Evolutionary conservation across 2,113 vertebrate species (phyloP), one percentile per base, ranked within the genome.

Genomic region (Pimephales promelas): DNA sequence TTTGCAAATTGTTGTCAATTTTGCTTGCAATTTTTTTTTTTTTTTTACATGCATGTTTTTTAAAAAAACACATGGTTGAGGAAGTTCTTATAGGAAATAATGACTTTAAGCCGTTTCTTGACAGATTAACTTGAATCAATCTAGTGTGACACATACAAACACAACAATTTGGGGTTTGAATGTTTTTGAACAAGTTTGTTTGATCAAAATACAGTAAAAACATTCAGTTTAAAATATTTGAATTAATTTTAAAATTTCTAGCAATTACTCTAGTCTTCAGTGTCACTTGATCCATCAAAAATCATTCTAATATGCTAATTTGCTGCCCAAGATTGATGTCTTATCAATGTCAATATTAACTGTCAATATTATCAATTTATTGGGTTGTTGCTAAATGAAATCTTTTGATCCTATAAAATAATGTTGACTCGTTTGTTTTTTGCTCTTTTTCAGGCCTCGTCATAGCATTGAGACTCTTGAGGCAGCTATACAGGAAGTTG

Each of bases 401-500:
- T 36, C 20, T 43, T 11, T 43, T 43, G 20, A 43, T 40, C 7
- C 31, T 66, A 16, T 36, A 36, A 47, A 49, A 28, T 47, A 9
- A 49, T 74, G 6, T 20, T 16, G 24, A 59, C 31, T 8, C 3
- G 0, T 5, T 26, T 47, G 14, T 45, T 16, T 45, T 3, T 49
- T 34, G 28, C 13, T 76, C n/a, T 10, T 64, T 10, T 71, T 66
- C 84, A 99, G 98, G 76, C 97, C 98, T 0, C 91, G 92, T 70
- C 96, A 96, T 85, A 93, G 93, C 2, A 84, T 99, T 75, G 95
- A 92, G 84, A 95, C 93, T 2, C 95, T 99, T 2, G 91, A 93
- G 3, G 88, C 92, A 4, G 96, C 96, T 6, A 89, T 98, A 8
- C 95, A 94, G 66, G 97, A 99, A 31, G 94, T 96, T 0, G 96